Conservation (phyloP, 2,888 invertebrate genomes). For the Ernsta delagoae region DNA sequence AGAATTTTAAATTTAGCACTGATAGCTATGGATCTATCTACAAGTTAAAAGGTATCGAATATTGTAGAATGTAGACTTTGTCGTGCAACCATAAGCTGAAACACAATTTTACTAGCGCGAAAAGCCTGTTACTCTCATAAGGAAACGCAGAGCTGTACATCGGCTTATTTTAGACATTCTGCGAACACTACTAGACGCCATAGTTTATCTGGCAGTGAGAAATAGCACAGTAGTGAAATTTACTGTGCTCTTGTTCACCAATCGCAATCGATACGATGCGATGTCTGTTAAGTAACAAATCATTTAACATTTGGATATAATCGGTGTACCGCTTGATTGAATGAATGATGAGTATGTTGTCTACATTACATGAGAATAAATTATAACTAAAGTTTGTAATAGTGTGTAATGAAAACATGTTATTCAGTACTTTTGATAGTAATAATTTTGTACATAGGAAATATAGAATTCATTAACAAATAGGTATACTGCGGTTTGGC, state of each 20-base stretch:
- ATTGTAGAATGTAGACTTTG: background rate
- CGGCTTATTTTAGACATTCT: constrained; percentile 55
- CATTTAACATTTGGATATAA: constrained; percentile 12
- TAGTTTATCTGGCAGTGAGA: constrained; percentile 32
- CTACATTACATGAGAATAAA: background rate
- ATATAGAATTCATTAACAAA: background rate
- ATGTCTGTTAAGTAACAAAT: constrained; percentile 19
- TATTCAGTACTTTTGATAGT: too few relatives aligned
- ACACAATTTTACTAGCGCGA: constrained; percentile 5
- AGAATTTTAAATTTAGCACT: too few relatives aligned
- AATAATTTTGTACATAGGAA: too few relatives aligned
- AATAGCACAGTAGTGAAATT: constrained; percentile 26
- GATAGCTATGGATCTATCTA: too few relatives aligned
- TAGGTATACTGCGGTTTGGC: too few relatives aligned
- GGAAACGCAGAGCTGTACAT: constrained; percentile 54
- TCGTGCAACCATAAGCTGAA: background rate
- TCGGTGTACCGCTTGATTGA: too few relatives aligned
- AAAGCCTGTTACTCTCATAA: constrained; percentile 55
- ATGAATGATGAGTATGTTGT: constrained; percentile 7
- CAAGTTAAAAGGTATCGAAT: too few relatives aligned
- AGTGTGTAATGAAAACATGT: too few relatives aligned
- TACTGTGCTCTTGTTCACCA: constrained; percentile 16
- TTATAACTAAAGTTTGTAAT: too few relatives aligned
- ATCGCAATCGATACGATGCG: constrained; percentile 11
- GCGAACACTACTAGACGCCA: constrained; percentile 47